Base-by-base conservation (phyloP, 2,113 vertebrate species). In the Nettapus auritus region DNA sequence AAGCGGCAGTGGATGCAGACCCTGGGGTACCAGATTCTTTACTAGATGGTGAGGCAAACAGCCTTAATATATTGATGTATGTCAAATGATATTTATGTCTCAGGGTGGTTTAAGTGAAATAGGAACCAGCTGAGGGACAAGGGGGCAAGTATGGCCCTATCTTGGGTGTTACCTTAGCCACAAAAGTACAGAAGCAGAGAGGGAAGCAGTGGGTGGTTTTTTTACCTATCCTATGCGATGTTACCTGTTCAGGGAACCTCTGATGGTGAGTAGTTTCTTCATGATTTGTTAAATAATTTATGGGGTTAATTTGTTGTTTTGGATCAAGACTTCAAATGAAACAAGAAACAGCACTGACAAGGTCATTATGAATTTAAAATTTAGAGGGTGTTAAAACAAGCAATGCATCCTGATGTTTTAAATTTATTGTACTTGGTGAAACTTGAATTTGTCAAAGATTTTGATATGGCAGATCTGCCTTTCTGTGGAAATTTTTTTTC, bases 181-280 rank as follows among this genome's bases (percentile, higher is more conserved):
- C 28, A 60, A 50, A 67, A 80, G 11, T n/a, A 7, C 14, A 42
- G 63, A 28, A 33, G 22, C 19, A 69, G 40, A 38, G 26, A 40
- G 9, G 22, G 56, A 75, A 0, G 3, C 14, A 17, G 53, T 5
- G 16, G 28, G n/a, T 13, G 3, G 18, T 33, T 76, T 68, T 69
- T 69, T 42, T 50, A 52, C 48, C 17, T 20, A 34, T 44, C 1
- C 28, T 26, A 9, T 5, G 2, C 59, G 42, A 42, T 0, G 0
- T 64, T 77, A 64, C 18, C 13, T n/a, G 13, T 33, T 33, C 29
- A 57, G 6, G 7, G 22, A 73, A 70, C 26, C 33, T 74, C 34
- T n/a, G 2, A 4, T n/a, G 53, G 42, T 15, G 63, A 86, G 11
- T 19, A 23, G 0, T 50, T 76, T 76, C 66, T 67, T 42, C 23